These are phyloP conservation scores for Okamejei kenojei DNA, from an alignment of 2,797 vertebrate species.

Conservation along the genomic window DNA sequence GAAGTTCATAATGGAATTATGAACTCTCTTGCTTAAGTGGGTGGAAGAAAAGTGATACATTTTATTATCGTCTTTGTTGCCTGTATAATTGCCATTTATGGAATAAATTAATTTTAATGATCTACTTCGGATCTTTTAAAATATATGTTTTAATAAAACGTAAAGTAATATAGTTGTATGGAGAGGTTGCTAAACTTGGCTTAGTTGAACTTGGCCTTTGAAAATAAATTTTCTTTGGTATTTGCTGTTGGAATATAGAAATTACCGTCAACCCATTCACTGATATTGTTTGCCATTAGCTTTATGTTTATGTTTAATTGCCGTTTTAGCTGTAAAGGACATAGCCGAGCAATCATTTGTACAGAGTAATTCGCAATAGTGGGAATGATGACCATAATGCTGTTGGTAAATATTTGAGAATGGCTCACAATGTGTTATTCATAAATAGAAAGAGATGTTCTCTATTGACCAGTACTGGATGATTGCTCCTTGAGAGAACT, in stretches of 20 bases:
- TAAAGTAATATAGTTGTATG: neutral
- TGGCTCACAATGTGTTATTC: neutral
- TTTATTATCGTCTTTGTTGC: neutral
- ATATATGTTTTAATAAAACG: neutral
- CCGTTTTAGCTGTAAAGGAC: neutral
- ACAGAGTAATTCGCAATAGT: neutral
- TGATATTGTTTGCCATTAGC: constrained; percentile 26
- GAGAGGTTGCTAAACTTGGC: neutral
- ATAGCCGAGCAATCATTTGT: neutral
- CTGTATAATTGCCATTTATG: neutral
- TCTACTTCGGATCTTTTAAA: neutral
- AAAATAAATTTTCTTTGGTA: neutral
- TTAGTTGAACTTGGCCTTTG: neutral
- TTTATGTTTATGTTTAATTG: constrained; percentile 21
- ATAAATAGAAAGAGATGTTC: neutral
- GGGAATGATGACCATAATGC: neutral
- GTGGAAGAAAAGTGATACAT: constrained; percentile 12
- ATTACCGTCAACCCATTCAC: constrained; percentile 17
- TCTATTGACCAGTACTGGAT: neutral
- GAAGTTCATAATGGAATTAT: neutral
- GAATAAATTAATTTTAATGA: neutral
- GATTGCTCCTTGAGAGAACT: neutral
- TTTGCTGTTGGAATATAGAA: neutral
- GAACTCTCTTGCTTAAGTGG: neutral
- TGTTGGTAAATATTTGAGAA: constrained; percentile 11